Base-by-base conservation (phyloP, 1,140 invertebrate species). In the Chlorops oryzae region DNA sequence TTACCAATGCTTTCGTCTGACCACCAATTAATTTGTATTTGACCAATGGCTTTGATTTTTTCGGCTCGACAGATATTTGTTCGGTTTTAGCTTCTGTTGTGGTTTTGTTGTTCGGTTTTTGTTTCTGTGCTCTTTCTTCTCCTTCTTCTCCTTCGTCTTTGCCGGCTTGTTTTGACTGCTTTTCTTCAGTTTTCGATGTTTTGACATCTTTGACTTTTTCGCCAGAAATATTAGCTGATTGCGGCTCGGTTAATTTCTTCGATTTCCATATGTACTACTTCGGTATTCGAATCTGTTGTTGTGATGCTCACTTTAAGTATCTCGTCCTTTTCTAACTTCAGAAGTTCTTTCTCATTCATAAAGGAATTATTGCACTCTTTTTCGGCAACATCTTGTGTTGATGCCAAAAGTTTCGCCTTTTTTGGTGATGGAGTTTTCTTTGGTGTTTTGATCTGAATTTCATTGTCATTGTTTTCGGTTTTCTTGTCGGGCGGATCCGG, bases 181-280 rank as follows among this genome's bases (percentile, higher is more conserved):
- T n/a, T n/a, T n/a, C n/a, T n/a, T n/a, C n/a, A n/a, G n/a, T n/a
- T n/a, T n/a, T 32, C 28, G 28, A 40, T 9, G 39, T 20, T 9
- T n/a, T 40, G 13, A n/a, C 9, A 10, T 40, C 18, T 9, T 40
- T 18, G 39, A 20, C 10, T 20, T 44, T 44, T 15, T 32, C 15
- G 28, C 9, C 9, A 15, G 17, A 20, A 20, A 7, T 12, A 6
- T 44, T 12, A n/a, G 24, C 10, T n/a, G 13, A 20, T 40, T 18
- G 39, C 9, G 39, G 9, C 15, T 32, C 28, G 28, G 9, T 15
- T 32, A 41, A 69, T 70, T 47, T 66, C 65, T 52, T 69, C 65
- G 32, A 69, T 49, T 2, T 69, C 65, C 65, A 69, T 69, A 32
- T 66, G 66, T 45, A 69, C 65, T 6, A 47, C 45, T 25, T 69